These are phyloP conservation scores for Oostethus manadensis DNA, from an alignment of 2,113 vertebrate species.

Conservation along the genomic window DNA sequence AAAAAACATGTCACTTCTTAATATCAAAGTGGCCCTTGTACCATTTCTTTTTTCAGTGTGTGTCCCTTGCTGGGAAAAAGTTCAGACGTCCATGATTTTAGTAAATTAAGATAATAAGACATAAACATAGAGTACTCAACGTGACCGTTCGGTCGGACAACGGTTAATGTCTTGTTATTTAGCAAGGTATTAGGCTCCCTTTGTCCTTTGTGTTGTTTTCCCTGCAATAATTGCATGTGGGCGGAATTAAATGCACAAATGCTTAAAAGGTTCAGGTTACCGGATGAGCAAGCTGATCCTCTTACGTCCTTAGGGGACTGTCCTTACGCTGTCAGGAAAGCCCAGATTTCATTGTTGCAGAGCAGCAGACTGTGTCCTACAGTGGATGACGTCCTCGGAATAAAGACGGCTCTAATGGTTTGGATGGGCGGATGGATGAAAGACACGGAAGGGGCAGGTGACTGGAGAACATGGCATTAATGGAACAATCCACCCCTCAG, in stretches of 20 bases:
- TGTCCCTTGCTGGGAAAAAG: too few species aligned
- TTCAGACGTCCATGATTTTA: too few species aligned
- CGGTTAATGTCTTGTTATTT: background rate
- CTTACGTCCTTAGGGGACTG: conserved; percentile 55
- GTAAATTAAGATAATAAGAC: too few species aligned
- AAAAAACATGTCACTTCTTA: too few species aligned
- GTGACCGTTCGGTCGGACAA: background rate
- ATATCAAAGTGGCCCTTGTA: too few species aligned
- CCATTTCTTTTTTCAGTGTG: too few species aligned
- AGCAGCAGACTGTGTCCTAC: conserved; percentile 42
- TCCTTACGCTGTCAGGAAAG: conserved; percentile 59
- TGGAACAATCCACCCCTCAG: too few species aligned
- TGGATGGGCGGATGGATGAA: background rate
- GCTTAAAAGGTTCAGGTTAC: conserved; percentile 74
- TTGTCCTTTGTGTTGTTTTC: conserved; percentile 47
- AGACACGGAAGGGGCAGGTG: conserved; percentile 31
- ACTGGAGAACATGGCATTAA: background rate
- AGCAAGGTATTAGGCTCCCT: conserved; percentile 40
- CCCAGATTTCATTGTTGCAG: conserved; percentile 57
- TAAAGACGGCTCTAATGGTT: background rate
- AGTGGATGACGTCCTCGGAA: background rate
- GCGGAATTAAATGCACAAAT: conserved; percentile 66
- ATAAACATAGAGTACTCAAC: too few species aligned
- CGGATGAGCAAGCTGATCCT: conserved; percentile 67
- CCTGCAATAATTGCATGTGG: conserved; percentile 47